Percentiles rank a stretch among this genome's conserved stretches.
These are phyloP conservation scores for Poecilus cupreus DNA, from an alignment of 2,888 invertebrate species.

Conservation along the genomic window DNA sequence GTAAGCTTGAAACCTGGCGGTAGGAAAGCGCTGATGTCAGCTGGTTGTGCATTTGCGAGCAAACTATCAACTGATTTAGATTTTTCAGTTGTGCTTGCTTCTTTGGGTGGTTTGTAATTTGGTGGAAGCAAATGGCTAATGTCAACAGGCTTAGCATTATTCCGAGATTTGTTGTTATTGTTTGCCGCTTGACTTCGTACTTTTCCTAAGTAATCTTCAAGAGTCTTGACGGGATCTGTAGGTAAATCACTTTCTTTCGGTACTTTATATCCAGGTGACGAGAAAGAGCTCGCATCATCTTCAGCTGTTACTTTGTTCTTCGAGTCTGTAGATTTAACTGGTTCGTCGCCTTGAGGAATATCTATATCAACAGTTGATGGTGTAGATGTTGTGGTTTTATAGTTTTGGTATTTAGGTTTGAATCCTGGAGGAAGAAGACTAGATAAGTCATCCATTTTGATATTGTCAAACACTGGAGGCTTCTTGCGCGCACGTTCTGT, in stretches of 20 bases:
- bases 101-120: constrained; percentile 77
- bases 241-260: constrained; percentile 62
- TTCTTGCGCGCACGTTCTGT: constrained; percentile 64
- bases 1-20: constrained; percentile 79
- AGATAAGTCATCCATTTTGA: constrained; percentile 77
- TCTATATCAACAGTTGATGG: constrained; percentile 64
- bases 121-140: constrained; percentile 78
- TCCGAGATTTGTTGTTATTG: constrained; percentile 53
- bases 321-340: constrained; percentile 68
- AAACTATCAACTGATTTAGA: constrained; percentile 67
- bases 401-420: constrained; percentile 72
- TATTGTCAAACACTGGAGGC: constrained; percentile 61
- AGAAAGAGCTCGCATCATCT: constrained; percentile 76
- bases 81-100: constrained; percentile 68
- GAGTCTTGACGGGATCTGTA: constrained; percentile 63
- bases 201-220: constrained; percentile 65
- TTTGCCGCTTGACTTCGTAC: constrained; percentile 57
- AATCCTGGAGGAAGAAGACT: constrained; percentile 80
- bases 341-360: constrained; percentile 68
- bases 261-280: constrained; percentile 80
- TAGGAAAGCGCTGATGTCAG: constrained; percentile 77
- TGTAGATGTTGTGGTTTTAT: constrained; percentile 73
- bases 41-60: constrained; percentile 66
- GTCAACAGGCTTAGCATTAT: constrained; percentile 72
- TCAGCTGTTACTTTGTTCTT: constrained; percentile 77